Conservation (phyloP, 2,113 vertebrate genomes). For the Enhydra lutris region DNA sequence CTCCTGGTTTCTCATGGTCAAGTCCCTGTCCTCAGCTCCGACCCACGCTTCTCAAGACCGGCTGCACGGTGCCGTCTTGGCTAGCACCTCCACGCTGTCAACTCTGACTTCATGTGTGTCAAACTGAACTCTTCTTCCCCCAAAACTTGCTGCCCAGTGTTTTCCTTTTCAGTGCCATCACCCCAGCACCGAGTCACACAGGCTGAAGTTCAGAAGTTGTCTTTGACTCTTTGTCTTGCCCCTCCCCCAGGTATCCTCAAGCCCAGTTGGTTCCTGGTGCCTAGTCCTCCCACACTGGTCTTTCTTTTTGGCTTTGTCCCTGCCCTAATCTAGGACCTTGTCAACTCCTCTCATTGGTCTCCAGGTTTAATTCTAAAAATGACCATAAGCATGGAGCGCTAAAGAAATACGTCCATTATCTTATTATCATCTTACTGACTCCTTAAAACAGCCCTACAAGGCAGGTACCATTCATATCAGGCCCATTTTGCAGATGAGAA, state of each 20-base stretch:
- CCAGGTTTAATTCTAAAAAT: slow-evolving; percentile 30
- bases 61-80: not conserved
- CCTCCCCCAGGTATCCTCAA: not conserved
- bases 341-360: not conserved
- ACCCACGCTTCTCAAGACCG: not conserved
- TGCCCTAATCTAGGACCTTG: not conserved
- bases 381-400: not conserved
- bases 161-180: not conserved
- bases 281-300: not conserved
- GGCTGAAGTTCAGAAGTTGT: not conserved
- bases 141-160: not conserved
- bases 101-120: not conserved
- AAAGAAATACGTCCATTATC: no score
- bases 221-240: not conserved
- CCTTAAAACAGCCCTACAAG: not conserved
- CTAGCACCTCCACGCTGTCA: not conserved
- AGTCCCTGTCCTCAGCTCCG: not conserved
- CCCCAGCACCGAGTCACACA: not conserved
- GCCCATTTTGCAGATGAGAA: slow-evolving; percentile 9
- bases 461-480: not conserved
- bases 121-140: not conserved
- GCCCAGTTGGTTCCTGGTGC: not conserved
- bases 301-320: not conserved
- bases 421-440: not conserved
- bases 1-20: not conserved